These are phyloP conservation scores for Cisticola juncidis DNA, from an alignment of 2,113 vertebrate genomes.

Conservation along the genomic window DNA sequence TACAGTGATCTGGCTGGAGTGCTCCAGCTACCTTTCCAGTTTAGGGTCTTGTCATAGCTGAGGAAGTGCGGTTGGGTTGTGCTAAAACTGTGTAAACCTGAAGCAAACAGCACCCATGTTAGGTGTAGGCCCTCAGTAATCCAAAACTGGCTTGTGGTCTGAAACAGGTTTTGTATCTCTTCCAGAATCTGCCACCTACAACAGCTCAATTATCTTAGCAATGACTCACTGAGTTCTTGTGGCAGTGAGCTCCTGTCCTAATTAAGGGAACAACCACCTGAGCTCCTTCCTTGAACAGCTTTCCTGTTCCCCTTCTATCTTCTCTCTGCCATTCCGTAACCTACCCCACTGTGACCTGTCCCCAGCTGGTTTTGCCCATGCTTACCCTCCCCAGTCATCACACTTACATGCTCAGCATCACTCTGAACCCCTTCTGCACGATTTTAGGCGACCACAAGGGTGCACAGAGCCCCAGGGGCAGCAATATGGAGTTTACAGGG, in stretches of 20 bases:
- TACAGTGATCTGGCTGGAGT: neutral
- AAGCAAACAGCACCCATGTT: neutral
- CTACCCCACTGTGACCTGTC: neutral
- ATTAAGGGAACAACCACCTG: constrained; percentile 20
- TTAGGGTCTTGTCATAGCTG: neutral
- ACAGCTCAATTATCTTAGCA: constrained; percentile 32
- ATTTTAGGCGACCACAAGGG: neutral
- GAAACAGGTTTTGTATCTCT: constrained; percentile 37
- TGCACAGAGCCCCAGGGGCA: neutral
- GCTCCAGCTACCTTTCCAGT: neutral
- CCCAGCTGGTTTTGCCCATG: neutral
- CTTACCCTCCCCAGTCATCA: neutral
- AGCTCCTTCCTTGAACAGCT: neutral
- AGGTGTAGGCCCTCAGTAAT: neutral
- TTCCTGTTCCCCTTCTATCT: neutral
- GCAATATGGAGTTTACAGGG: neutral
- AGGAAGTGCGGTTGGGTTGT: neutral
- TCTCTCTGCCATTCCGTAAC: neutral
- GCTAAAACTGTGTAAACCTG: neutral
- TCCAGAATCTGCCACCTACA: constrained; percentile 49
- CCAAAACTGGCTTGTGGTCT: neutral
- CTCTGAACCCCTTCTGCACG: neutral
- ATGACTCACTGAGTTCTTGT: constrained; percentile 50
- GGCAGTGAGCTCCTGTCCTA: constrained; percentile 26
- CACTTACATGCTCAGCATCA: neutral